phyloP scores from a whole-genome alignment of 1,140 invertebrate genomes.

The Theocolax elegans region DNA sequence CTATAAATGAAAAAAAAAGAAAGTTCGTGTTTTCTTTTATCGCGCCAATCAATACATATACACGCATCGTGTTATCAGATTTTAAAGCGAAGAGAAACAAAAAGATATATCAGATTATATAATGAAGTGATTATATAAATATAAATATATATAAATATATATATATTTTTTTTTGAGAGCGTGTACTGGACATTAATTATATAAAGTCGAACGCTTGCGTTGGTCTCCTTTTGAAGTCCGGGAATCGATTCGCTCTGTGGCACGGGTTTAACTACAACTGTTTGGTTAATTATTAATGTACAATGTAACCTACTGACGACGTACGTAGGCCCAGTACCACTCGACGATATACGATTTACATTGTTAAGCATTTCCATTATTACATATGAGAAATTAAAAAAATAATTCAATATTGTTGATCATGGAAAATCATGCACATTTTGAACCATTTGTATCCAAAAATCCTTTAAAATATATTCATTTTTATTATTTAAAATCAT shows the following conservation, averaged over 20 bases:
- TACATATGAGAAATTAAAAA: background rate
- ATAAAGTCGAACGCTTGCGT: slow-evolving; percentile 18
- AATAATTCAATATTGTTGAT: too few species aligned
- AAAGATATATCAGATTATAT: slow-evolving; percentile 48
- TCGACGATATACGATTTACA: too few species aligned
- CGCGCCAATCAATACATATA: slow-evolving; percentile 9
- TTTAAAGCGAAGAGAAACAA: slow-evolving; percentile 43
- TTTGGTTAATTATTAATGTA: slow-evolving; percentile 12
- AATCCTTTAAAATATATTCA: too few species aligned
- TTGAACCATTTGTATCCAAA: too few species aligned
- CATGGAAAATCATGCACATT: too few species aligned
- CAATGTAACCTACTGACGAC: background rate
- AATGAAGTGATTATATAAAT: slow-evolving; percentile 40
- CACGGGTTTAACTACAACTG: slow-evolving; percentile 21
- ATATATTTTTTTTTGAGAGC: slow-evolving; percentile 51
- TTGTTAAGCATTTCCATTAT: too few species aligned
- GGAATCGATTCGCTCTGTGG: background rate
- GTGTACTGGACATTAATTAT: slow-evolving; percentile 47
- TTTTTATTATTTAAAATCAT: too few species aligned
- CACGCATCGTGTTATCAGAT: background rate
- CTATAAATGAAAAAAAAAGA: slow-evolving; percentile 14
- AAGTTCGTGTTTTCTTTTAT: slow-evolving; percentile 15
- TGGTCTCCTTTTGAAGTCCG: background rate
- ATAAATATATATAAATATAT: slow-evolving; percentile 46
- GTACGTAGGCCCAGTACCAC: slow-evolving; percentile 7